Conservation (phyloP, 1,140 invertebrate species). For the Camponotus pennsylvanicus region DNA sequence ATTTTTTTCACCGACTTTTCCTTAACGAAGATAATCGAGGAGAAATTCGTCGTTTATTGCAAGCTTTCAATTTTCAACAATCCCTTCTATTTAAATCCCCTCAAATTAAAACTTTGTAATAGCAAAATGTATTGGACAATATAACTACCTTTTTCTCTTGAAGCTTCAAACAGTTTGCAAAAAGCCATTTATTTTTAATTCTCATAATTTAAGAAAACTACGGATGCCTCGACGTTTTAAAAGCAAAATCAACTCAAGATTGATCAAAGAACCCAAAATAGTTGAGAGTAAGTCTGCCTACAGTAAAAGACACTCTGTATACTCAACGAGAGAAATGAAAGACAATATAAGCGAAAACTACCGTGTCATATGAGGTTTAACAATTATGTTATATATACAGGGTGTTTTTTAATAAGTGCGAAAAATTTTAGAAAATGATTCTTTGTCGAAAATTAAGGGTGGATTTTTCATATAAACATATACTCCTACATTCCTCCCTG, state of each 20-base stretch:
- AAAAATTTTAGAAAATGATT: no score
- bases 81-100: neutral
- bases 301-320: neutral
- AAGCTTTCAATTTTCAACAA: neutral
- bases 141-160: neutral
- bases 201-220: neutral
- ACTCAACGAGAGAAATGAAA: conserved; percentile 1
- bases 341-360: neutral
- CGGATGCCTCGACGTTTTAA: neutral
- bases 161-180: neutral
- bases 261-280: neutral
- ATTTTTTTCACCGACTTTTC: neutral
- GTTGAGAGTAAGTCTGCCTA: neutral
- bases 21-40: neutral
- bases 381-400: neutral
- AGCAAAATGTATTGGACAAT: neutral
- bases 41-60: neutral
- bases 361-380: neutral
- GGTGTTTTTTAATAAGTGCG: neutral
- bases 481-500: no score
- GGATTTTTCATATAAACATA: no score
- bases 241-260: neutral
- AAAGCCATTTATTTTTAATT: neutral
- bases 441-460: no score
- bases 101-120: neutral